phyloP scores from a whole-genome alignment of 1,140 invertebrate species.

The Scaptomyza graminum region DNA sequence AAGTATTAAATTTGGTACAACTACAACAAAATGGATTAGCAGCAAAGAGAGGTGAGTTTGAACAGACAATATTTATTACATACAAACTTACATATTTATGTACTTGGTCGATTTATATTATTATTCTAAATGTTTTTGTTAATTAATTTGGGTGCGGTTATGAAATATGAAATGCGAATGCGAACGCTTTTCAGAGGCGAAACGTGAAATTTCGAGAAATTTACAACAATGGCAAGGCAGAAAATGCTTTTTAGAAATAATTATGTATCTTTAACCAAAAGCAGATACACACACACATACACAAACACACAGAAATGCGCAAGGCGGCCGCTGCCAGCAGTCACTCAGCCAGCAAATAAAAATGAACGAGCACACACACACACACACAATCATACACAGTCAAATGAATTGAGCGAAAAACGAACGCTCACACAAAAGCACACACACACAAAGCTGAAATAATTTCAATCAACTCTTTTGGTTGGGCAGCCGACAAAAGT shows the following conservation, averaged over 20 bases:
- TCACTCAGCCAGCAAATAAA: constrained; percentile 51
- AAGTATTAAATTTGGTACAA: constrained; percentile 9
- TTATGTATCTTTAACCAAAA: constrained; percentile 82
- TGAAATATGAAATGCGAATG: constrained; percentile 29
- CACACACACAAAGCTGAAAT: constrained; percentile 49
- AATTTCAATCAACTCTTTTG: constrained; percentile 82
- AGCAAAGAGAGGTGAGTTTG: constrained; percentile 38
- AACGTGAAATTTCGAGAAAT: constrained; percentile 74
- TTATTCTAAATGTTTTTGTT: constrained; percentile 6
- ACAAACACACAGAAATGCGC: constrained; percentile 28
- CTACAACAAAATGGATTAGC: constrained; percentile 43
- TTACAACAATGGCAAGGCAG: constrained; percentile 82
- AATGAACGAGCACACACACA: constrained; percentile 48
- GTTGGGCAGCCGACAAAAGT: constrained; percentile 31
- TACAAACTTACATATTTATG: not conserved
- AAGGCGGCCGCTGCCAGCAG: constrained; percentile 29
- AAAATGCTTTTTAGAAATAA: constrained; percentile 84
- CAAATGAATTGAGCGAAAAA: constrained; percentile 61
- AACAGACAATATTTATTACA: constrained; percentile 18
- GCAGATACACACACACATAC: constrained; percentile 63
- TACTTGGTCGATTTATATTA: not conserved
- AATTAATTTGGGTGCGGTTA: constrained; percentile 38
- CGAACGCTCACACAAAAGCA: constrained; percentile 32
- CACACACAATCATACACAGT: constrained; percentile 37
- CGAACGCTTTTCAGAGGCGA: constrained; percentile 31